phyloP scores from a whole-genome alignment of 2,797 vertebrate species.

The Ataeniobius toweri region DNA sequence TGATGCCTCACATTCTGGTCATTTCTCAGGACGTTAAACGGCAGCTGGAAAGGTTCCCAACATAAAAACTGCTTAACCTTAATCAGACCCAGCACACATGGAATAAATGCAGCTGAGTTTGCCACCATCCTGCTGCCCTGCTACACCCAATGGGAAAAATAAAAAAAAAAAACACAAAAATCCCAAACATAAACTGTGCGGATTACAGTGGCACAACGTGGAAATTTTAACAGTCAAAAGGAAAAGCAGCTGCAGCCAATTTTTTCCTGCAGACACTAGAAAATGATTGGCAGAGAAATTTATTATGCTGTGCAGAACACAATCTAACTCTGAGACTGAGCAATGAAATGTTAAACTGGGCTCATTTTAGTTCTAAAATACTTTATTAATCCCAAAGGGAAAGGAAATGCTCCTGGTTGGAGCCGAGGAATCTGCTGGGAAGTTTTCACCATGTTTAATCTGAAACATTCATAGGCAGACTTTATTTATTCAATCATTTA shows the following conservation, averaged over 20 bases:
- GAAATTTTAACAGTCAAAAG: not conserved
- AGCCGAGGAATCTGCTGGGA: not conserved
- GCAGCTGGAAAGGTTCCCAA: not conserved
- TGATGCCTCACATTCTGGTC: too few relatives aligned
- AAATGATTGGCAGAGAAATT: not conserved
- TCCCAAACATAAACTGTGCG: not conserved
- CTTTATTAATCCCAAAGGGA: not conserved
- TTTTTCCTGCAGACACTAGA: not conserved
- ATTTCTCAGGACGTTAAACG: too few relatives aligned
- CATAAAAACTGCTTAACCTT: not conserved
- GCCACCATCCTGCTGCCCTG: not conserved
- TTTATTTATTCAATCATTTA: not conserved
- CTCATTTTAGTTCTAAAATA: not conserved
- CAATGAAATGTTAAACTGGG: not conserved
- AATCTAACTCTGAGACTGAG: not conserved
- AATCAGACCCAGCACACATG: not conserved
- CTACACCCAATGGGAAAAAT: not conserved
- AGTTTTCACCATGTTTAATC: not conserved
- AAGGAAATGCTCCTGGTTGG: too few relatives aligned
- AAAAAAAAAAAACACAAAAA: not conserved
- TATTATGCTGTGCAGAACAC: not conserved
- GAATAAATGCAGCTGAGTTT: not conserved
- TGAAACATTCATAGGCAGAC: not conserved
- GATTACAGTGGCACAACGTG: not conserved
- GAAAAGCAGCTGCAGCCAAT: not conserved